Base-by-base conservation (phyloP, 2,888 invertebrate genomes). In the Cheilosia scutellata region DNA sequence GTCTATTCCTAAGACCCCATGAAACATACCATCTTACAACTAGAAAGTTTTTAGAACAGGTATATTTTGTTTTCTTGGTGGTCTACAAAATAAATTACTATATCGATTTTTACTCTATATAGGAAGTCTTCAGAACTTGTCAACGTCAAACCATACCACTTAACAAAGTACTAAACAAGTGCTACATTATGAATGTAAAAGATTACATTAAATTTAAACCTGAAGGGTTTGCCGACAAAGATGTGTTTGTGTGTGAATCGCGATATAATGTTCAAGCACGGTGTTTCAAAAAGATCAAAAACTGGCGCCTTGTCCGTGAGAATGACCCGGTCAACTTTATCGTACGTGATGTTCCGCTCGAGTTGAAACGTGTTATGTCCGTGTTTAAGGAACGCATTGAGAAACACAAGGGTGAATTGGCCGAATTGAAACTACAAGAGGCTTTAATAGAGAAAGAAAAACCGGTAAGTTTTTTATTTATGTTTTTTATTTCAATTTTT, bases 11-110 rank as follows among this genome's bases (percentile, higher is more conserved):
- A 88, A 95, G 98, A 71, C 99, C 99, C 0, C 96, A 96, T 89
- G 99, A 99, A 93, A 99, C 99, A 0, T 99, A 96, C 93, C 99
- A 99, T 93, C 95, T 98, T 6, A 96, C 98, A 11, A 98, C 98
- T 0, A 95, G 99, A 89, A 98, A 98, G 93, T 99, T 99, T 93
- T 94, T 99, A 0, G 97, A 98, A 89, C 98, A 98, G 79, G 89
- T 88, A 82, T 53, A 5, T n/a, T 13, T 31, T 42, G 16, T 13
- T 40, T 5, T 60, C 2, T 13, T 3, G 25, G 2, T 27, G 7
- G 2, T 51, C 5, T 37, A n/a, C n/a, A 11, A 66, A 29, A 31
- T 29, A 20, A 5, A 5, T 13, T 20, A 31, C 4, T 4, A 37
- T 16, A 27, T 9, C 6, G 1, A 13, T n/a, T 9, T 51, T 20